These are phyloP conservation scores for Saguinus midas DNA, from an alignment of 2,113 vertebrate genomes.

Conservation along the genomic window DNA sequence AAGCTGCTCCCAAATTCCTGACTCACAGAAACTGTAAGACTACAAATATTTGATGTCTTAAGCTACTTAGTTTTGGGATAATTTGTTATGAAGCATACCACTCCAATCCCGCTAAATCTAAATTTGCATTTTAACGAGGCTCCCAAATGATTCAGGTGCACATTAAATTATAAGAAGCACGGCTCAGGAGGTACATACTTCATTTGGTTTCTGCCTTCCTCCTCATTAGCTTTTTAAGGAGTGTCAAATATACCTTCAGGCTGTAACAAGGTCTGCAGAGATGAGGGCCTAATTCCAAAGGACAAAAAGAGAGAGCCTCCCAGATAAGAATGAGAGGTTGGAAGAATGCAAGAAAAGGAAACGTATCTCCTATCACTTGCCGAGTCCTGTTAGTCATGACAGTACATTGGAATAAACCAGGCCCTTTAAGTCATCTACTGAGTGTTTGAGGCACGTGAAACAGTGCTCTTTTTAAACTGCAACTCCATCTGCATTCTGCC, in stretches of 20 bases:
- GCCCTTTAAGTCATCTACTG: background rate
- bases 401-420: slow-evolving; percentile 2
- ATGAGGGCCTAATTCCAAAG: background rate
- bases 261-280: background rate
- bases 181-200: background rate
- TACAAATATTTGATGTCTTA: background rate
- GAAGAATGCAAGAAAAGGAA: background rate
- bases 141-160: background rate
- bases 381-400: slow-evolving; percentile 13
- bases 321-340: background rate
- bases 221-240: background rate
- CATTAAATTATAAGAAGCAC: background rate
- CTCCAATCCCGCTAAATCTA: background rate
- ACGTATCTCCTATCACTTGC: background rate
- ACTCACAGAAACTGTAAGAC: background rate
- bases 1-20: background rate
- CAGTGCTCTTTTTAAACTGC: slow-evolving; percentile 44
- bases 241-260: background rate
- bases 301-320: background rate
- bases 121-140: background rate
- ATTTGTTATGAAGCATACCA: background rate
- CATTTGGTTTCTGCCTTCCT: background rate
- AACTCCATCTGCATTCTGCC: slow-evolving; percentile 47
- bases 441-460: slow-evolving; percentile 27
- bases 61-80: background rate